These are phyloP conservation scores for Camponotus vicinus DNA, from an alignment of 1,140 invertebrate genomes.

Conservation along the genomic window DNA sequence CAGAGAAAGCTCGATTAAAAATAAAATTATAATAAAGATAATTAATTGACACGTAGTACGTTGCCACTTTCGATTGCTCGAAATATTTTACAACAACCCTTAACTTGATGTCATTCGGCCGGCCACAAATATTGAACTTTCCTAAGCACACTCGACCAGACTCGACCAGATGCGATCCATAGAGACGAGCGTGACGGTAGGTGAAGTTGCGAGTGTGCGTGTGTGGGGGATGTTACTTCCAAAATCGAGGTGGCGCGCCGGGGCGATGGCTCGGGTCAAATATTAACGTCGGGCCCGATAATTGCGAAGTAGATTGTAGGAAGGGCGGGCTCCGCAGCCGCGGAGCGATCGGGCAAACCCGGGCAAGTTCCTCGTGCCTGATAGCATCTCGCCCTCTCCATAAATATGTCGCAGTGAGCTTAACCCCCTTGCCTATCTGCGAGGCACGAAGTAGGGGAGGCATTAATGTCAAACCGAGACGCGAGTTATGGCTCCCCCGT, in stretches of 20 bases:
- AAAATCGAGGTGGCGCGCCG: constrained; percentile 55
- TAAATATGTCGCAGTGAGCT: constrained; percentile 86
- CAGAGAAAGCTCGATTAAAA: no score
- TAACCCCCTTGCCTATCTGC: constrained; percentile 84
- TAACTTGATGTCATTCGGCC: constrained; percentile 28
- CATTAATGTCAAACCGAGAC: constrained; percentile 86
- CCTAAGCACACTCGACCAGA: constrained; percentile 43
- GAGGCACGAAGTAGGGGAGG: constrained; percentile 82
- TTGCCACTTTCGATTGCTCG: not conserved
- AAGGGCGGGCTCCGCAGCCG: constrained; percentile 76
- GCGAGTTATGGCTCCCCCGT: constrained; percentile 86
- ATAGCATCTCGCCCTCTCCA: constrained; percentile 86
- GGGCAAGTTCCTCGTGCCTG: constrained; percentile 77
- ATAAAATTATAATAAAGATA: not conserved
- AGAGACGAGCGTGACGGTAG: constrained; percentile 54
- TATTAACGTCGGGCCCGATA: constrained; percentile 86
- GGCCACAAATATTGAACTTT: constrained; percentile 58
- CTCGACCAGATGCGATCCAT: constrained; percentile 38
- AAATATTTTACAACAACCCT: constrained; percentile 40
- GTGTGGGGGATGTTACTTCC: constrained; percentile 42
- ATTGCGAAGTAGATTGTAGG: constrained; percentile 86
- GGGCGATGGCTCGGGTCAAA: constrained; percentile 82
- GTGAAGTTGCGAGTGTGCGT: constrained; percentile 38
- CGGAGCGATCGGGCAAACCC: constrained; percentile 73
- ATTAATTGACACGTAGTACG: constrained; percentile 35